Conservation (phyloP, 1,140 invertebrate genomes). For the Nautilus pompilius region DNA sequence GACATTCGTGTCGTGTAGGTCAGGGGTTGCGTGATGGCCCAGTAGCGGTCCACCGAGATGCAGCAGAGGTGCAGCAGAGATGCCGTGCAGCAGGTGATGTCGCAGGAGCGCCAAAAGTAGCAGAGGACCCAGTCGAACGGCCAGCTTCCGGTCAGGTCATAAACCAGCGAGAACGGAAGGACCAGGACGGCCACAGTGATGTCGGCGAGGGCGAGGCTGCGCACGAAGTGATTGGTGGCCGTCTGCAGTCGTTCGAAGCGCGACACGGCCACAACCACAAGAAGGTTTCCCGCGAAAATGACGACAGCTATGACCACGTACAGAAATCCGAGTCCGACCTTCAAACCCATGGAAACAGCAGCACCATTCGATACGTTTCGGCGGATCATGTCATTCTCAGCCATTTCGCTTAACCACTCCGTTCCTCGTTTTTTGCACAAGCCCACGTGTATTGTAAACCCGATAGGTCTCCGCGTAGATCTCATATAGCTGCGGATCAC, state of each 20-base stretch:
- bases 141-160: conserved; percentile 42
- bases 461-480: too few species aligned
- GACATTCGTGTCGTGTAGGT: conserved; percentile 77
- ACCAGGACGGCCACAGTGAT: conserved; percentile 71
- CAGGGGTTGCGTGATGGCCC: conserved; percentile 57
- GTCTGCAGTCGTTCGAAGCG: conserved; percentile 78
- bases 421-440: too few species aligned
- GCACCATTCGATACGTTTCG: too few species aligned
- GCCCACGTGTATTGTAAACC: too few species aligned
- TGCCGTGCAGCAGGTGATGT: conserved; percentile 58
- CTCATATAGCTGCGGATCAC: too few species aligned
- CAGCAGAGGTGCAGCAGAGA: conserved; percentile 58
- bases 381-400: too few species aligned
- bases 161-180: conserved; percentile 30
- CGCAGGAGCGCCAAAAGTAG: conserved; percentile 56
- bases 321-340: too few species aligned
- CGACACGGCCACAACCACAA: conserved; percentile 80
- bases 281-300: conserved; percentile 68
- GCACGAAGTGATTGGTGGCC: conserved; percentile 92
- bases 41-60: conserved; percentile 59
- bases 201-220: conserved; percentile 88
- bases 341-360: too few species aligned
- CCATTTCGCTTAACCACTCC: too few species aligned
- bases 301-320: too few species aligned
- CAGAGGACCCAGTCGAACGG: conserved; percentile 52